These are phyloP conservation scores for Cheumatopsyche charites DNA, from an alignment of 1,140 invertebrate genomes.

Conservation along the genomic window DNA sequence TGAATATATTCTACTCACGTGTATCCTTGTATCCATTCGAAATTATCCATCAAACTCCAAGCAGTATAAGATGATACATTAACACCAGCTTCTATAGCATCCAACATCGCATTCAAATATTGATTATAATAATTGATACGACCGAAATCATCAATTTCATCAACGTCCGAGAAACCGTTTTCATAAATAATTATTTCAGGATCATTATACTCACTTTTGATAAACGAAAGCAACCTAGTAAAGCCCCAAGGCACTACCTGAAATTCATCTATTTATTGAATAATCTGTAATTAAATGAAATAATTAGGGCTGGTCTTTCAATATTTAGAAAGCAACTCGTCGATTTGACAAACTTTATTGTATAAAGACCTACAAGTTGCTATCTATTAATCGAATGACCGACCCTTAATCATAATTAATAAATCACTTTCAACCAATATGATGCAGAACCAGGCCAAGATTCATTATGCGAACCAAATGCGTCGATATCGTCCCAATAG, in stretches of 20 bases:
- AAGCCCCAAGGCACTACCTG: conserved; percentile 52
- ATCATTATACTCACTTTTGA: conserved; percentile 59
- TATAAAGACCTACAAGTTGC: too few species aligned
- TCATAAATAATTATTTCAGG: conserved; percentile 67
- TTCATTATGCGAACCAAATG: conserved; percentile 54
- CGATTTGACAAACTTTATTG: conserved; percentile 65
- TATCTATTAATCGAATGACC: too few species aligned
- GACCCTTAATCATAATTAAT: too few species aligned
- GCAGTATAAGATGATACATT: conserved; percentile 64
- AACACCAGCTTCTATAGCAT: conserved; percentile 51
- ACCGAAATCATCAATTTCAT: conserved; percentile 58
- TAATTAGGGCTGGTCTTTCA: too few species aligned
- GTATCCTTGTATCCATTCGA: conserved; percentile 61
- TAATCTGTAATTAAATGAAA: too few species aligned
- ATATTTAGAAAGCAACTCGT: too few species aligned
- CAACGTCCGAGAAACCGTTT: conserved; percentile 66
- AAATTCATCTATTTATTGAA: conserved; percentile 68
- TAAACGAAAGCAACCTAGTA: conserved; percentile 49
- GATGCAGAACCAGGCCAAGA: conserved; percentile 59
- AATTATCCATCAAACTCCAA: conserved; percentile 68
- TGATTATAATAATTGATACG: conserved; percentile 56
- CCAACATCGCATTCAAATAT: conserved; percentile 56
- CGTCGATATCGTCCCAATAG: conserved; percentile 21
- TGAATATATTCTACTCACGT: conserved; percentile 21
- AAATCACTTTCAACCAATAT: conserved; percentile 63